Evolutionary conservation across 2,888 invertebrate genomes (phyloP).

Genomic region (Diachrysia chrysitis): DNA sequence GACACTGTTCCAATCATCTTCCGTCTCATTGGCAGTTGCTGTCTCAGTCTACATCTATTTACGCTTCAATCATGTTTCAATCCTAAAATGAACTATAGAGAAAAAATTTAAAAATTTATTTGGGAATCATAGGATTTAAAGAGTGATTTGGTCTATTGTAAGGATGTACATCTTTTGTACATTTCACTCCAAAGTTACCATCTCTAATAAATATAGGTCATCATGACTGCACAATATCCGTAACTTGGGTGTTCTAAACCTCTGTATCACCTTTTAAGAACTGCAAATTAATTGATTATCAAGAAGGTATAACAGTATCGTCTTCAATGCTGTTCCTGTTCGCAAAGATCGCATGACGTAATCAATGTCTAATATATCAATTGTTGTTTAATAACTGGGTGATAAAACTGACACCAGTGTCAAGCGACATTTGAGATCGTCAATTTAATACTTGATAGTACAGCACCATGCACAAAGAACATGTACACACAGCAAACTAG

Average conservation of each 20-base stretch:
- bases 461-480: constrained; percentile 2
- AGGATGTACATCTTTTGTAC: too few relatives aligned
- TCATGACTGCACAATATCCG: neutral
- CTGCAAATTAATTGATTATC: neutral
- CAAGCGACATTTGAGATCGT: constrained; percentile 61
- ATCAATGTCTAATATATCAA: constrained; percentile 55
- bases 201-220: neutral
- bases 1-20: too few relatives aligned
- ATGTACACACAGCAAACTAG: neutral
- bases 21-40: too few relatives aligned
- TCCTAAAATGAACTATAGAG: too few relatives aligned
- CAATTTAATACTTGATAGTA: constrained; percentile 35
- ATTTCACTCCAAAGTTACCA: too few relatives aligned
- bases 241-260: constrained; percentile 2
- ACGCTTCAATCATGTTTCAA: too few relatives aligned
- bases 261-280: neutral
- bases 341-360: constrained; percentile 50
- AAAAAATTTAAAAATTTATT: too few relatives aligned
- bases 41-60: too few relatives aligned
- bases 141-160: too few relatives aligned
- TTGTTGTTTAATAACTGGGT: constrained; percentile 55
- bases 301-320: constrained; percentile 10
- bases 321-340: constrained; percentile 26
- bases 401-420: constrained; percentile 67
- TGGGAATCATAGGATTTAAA: too few relatives aligned